Evolutionary conservation across 2,888 invertebrate species (phyloP).

Genomic region (Tenthredo mesomela): DNA sequence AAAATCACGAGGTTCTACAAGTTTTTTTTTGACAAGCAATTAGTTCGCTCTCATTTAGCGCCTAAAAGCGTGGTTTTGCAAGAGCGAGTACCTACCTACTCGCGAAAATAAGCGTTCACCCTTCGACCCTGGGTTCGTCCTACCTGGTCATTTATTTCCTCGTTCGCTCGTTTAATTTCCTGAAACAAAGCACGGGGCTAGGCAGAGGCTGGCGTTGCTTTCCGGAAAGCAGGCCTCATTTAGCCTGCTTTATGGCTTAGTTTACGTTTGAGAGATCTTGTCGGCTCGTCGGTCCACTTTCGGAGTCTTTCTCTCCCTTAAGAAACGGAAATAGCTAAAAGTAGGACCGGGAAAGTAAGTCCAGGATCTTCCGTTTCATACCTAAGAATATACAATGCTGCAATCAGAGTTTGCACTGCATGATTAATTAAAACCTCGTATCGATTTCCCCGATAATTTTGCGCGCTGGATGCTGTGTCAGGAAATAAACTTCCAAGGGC

Average conservation of each 20-base stretch:
- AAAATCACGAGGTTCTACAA: background rate
- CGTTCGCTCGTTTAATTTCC: slow-evolving; percentile 52
- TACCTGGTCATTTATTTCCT: slow-evolving; percentile 52
- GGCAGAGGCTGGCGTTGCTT: slow-evolving; percentile 19
- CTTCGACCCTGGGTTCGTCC: slow-evolving; percentile 29
- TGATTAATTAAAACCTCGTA: background rate
- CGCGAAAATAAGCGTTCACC: slow-evolving; percentile 36
- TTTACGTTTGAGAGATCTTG: slow-evolving; percentile 49
- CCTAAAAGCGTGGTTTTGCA: slow-evolving; percentile 14
- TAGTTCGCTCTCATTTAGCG: slow-evolving; percentile 12
- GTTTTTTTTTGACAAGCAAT: background rate
- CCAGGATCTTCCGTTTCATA: background rate
- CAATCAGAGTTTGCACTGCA: background rate
- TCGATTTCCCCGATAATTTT: background rate
- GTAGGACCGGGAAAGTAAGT: background rate
- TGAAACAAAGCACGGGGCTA: slow-evolving; percentile 42
- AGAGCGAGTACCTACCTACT: slow-evolving; percentile 22
- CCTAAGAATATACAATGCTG: background rate
- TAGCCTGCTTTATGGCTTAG: slow-evolving; percentile 46
- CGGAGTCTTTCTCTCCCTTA: background rate
- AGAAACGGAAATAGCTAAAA: background rate
- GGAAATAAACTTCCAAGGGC: background rate
- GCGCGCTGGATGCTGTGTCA: background rate
- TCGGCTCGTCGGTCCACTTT: slow-evolving; percentile 24
- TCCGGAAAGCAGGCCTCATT: slow-evolving; percentile 47